These are phyloP conservation scores for Agapornis canus DNA, from an alignment of 2,797 vertebrate species.

Conservation along the genomic window DNA sequence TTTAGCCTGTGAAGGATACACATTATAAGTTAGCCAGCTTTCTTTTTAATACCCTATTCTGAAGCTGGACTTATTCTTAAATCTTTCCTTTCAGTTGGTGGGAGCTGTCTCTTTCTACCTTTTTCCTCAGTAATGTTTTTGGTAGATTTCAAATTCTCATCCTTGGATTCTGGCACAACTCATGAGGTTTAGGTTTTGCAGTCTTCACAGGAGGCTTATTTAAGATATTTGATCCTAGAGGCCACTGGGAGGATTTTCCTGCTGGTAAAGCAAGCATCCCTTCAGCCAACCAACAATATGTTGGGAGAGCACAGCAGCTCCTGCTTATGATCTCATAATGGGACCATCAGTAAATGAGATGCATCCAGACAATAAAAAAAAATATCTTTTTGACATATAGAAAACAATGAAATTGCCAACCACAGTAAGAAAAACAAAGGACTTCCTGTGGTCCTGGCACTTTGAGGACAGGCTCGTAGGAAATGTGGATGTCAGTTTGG, in stretches of 20 bases:
- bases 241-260: not conserved
- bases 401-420: not conserved
- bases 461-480: not conserved
- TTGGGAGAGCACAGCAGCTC: fast-evolving
- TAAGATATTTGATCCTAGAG: not conserved
- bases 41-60: not conserved
- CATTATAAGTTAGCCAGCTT: not conserved
- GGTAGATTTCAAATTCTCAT: not conserved
- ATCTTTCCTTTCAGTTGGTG: not conserved
- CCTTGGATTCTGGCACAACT: not conserved
- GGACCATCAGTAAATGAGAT: not conserved
- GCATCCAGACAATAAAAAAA: not conserved
- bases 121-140: not conserved
- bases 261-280: not conserved
- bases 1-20: not conserved
- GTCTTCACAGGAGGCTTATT: not conserved
- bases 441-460: not conserved
- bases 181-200: not conserved
- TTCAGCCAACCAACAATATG: not conserved
- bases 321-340: not conserved
- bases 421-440: not conserved
- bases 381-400: not conserved
- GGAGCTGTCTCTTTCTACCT: not conserved
- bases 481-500: not conserved
- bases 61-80: not conserved